These are phyloP conservation scores for Cichladusa arquata DNA, from an alignment of 2,113 vertebrate species.

Conservation along the genomic window DNA sequence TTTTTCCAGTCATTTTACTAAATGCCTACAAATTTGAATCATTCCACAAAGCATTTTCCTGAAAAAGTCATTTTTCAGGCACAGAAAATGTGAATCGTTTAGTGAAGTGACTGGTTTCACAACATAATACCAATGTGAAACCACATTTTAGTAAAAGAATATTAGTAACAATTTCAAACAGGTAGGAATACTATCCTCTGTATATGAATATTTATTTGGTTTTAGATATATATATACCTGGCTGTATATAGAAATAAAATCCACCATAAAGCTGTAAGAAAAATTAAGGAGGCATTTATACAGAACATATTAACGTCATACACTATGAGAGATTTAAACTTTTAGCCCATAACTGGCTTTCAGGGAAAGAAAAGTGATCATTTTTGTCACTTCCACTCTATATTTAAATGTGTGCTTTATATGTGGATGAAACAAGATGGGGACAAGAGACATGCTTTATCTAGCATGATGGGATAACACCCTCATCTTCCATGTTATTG, in stretches of 20 bases:
- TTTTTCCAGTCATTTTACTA: background rate
- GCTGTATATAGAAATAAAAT: background rate
- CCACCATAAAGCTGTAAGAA: background rate
- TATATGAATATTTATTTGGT: background rate
- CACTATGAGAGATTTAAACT: background rate
- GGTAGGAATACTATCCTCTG: background rate
- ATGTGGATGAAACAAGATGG: background rate
- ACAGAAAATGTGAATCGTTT: background rate
- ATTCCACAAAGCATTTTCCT: background rate
- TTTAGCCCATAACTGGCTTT: background rate
- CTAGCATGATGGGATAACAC: rapidly evolving
- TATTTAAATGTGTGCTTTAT: background rate
- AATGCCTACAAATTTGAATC: background rate
- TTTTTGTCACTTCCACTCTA: background rate
- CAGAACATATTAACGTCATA: background rate
- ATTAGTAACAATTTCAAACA: background rate
- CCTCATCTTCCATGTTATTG: background rate
- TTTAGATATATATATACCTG: background rate
- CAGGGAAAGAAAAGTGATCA: background rate
- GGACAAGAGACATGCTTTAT: background rate
- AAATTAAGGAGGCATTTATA: background rate
- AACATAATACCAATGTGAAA: background rate
- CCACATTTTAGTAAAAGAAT: background rate
- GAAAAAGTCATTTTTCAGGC: background rate
- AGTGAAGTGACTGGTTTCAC: background rate